Conservation (phyloP, 2,888 invertebrate genomes). For the Arctia plantaginis region DNA sequence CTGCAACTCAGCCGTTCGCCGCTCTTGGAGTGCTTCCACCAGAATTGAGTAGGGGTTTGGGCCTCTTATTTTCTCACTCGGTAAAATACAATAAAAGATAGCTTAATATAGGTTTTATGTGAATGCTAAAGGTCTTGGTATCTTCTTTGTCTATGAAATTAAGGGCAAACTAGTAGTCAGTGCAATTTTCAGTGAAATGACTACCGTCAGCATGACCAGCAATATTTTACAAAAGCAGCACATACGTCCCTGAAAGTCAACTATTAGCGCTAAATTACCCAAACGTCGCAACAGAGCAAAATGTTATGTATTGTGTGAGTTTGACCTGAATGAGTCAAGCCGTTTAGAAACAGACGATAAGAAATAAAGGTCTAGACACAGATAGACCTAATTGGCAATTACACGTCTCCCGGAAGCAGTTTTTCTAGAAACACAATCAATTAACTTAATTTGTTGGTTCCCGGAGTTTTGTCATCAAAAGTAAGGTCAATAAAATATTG, state of each 20-base stretch:
- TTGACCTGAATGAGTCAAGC: neutral
- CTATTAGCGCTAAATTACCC: neutral
- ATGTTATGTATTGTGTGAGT: neutral
- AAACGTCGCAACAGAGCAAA: neutral
- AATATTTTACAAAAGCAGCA: neutral
- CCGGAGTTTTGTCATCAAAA: neutral
- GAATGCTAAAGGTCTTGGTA: too few species aligned
- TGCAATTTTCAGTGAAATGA: too few species aligned
- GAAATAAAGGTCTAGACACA: constrained; percentile 5
- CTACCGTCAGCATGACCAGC: too few species aligned
- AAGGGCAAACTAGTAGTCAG: too few species aligned
- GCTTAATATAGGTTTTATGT: too few species aligned
- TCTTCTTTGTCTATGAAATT: too few species aligned
- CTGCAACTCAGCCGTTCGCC: too few species aligned
- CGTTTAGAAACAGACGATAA: neutral
- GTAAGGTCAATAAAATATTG: neutral
- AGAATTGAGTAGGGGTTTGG: too few species aligned
- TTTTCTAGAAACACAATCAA: neutral
- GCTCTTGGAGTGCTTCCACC: too few species aligned
- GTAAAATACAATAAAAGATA: too few species aligned
- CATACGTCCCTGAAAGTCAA: neutral
- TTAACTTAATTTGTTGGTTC: neutral
- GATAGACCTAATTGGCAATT: neutral
- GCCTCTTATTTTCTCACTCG: too few species aligned
- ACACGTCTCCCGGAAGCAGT: neutral